Evolutionary conservation across 2,797 vertebrate species (phyloP).

Genomic region (Leuciscus waleckii): DNA sequence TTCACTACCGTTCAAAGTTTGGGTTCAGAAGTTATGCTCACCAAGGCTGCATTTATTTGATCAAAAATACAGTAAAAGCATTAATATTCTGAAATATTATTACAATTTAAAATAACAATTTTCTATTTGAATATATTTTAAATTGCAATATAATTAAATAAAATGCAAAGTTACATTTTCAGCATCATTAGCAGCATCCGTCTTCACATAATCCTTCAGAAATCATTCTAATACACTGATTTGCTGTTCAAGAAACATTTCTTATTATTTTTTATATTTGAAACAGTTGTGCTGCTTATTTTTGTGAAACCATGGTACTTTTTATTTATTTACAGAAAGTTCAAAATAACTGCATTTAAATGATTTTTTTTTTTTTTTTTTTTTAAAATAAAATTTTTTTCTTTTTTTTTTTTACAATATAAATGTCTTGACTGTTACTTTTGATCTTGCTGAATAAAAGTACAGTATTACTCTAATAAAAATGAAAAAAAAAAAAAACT

Average conservation of each 20-base stretch:
- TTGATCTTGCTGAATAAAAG: not conserved
- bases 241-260: not conserved
- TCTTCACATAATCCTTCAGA: not conserved
- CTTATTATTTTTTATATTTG: not conserved
- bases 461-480: not conserved
- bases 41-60: not conserved
- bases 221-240: not conserved
- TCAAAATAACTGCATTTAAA: not conserved
- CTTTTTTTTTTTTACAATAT: no score
- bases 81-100: not conserved
- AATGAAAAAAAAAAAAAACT: no score
- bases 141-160: not conserved
- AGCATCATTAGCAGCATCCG: not conserved
- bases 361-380: no score
- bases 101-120: not conserved
- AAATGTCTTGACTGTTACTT: not conserved
- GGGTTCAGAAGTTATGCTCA: not conserved
- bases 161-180: not conserved
- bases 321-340: not conserved
- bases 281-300: not conserved
- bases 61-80: not conserved
- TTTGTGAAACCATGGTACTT: not conserved
- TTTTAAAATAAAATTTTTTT: no score
- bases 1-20: no score
- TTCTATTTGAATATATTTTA: not conserved